A percentile compares a stretch with the other conserved stretches of the same genome.
Evolutionary conservation across 2,113 vertebrate genomes (phyloP).

Genomic region (Gobio gobio): DNA sequence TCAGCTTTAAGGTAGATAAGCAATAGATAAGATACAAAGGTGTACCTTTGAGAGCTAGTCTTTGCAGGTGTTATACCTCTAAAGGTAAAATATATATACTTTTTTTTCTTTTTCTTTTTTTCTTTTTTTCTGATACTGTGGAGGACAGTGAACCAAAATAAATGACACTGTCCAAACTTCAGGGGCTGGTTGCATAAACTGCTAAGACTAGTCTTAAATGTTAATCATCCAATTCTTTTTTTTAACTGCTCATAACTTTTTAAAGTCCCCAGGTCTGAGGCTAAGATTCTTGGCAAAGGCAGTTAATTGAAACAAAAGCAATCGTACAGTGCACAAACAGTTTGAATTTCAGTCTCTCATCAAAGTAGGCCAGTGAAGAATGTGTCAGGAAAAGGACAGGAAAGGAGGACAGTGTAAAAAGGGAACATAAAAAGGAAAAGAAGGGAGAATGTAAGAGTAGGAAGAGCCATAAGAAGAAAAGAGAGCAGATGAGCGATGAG

Average conservation of each 20-base stretch:
- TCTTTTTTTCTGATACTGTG: not conserved
- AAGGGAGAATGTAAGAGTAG: not conserved
- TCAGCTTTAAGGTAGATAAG: not conserved
- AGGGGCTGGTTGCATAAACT: not conserved
- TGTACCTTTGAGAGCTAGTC: not conserved
- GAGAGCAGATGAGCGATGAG: conserved; percentile 24
- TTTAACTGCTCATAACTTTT: too few species aligned
- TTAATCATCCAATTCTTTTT: too few species aligned
- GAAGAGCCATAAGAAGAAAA: conserved; percentile 24
- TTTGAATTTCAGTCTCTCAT: not conserved
- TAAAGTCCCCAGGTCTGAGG: not conserved
- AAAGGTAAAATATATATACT: too few species aligned
- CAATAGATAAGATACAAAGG: not conserved
- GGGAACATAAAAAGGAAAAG: not conserved
- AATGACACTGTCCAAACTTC: not conserved
- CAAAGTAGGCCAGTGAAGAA: conserved; percentile 27
- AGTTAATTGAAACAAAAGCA: not conserved
- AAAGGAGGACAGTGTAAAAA: conserved; percentile 29
- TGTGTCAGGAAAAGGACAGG: conserved; percentile 4
- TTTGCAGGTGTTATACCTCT: not conserved
- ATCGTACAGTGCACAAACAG: not conserved
- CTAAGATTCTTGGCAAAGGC: not conserved
- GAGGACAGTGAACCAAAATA: not conserved
- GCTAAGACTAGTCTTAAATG: too few species aligned
- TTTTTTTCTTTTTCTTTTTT: too few species aligned